Percentiles rank a stretch among this genome's conserved stretches.
These are phyloP conservation scores for Lerema accius DNA, from an alignment of 1,140 invertebrate genomes.

Conservation along the genomic window DNA sequence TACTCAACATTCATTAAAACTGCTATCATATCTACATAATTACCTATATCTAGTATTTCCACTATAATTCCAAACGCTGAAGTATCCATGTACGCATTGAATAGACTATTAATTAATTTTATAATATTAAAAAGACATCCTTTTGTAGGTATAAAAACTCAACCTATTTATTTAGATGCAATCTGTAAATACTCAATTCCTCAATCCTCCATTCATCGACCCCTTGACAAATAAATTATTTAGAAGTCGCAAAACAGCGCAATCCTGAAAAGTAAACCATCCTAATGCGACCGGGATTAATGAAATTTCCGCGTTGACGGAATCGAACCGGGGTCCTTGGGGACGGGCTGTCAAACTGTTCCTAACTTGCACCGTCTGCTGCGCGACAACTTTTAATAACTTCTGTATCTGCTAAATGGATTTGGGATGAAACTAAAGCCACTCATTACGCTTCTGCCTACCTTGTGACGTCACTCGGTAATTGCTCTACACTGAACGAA, in stretches of 20 bases:
- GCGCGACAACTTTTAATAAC: constrained; percentile 78
- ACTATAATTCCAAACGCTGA: no score
- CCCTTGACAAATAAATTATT: constrained; percentile 17
- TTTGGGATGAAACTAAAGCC: constrained; percentile 52
- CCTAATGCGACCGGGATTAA: constrained; percentile 50
- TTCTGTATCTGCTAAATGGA: constrained; percentile 72
- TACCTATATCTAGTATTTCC: no score
- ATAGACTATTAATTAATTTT: no score
- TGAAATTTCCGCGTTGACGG: constrained; percentile 68
- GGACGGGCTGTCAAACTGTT: constrained; percentile 70
- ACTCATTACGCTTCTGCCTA: constrained; percentile 41
- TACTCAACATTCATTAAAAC: no score
- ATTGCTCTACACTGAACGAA: not conserved
- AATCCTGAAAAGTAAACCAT: constrained; percentile 10
- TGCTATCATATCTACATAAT: no score
- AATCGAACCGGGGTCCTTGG: constrained; percentile 64
- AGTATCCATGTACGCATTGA: no score
- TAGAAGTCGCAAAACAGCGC: not conserved
- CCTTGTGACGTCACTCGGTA: constrained; percentile 29
- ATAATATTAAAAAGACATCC: no score
- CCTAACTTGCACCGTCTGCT: constrained; percentile 62
- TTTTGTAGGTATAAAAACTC: no score
- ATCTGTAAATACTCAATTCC: no score
- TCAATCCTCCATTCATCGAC: not conserved
- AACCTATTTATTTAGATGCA: no score